Base-by-base conservation (phyloP, 2,888 invertebrate genomes). In the Dolomedes plantarius region DNA sequence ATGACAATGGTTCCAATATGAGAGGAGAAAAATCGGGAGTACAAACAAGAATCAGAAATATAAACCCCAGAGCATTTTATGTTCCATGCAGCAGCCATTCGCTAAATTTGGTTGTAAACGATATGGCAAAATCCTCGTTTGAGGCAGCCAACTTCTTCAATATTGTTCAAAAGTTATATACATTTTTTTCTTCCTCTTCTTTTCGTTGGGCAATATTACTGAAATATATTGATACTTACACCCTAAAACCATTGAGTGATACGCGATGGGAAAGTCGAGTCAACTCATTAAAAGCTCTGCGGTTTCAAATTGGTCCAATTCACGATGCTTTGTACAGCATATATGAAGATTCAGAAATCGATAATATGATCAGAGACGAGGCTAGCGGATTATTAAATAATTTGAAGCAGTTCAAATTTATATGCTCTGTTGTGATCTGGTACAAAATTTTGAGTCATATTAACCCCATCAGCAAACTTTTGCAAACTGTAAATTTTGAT, bases 201-300 rank as follows among this genome's bases (percentile, higher is more conserved):
- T 64, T 64, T 23, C 32, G 62, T 27, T 74, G 74, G 74, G 64
- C 74, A 74, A 64, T 64, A 36, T 36, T 74, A 27, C n/a, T 64
- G 16, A 74, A 74, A 64, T 27, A 64, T 27, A 23, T 74, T 32
- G 39, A 74, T 36, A 27, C 19, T n/a, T 64, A 36, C 11, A 74
- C 50, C 1, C 27, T 74, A 36, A 73, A 74, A 62, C 74, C 62
- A 36, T 36, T 64, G 19, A 64, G 62, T 64, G 39, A 75, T 29
- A 75, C 29, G 7, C 16, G 75, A 41, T 71, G 41, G 71, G 71
- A 71, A 65, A 65, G 65, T 11, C 41, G 46, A 41, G 27, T 69
- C 27, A 23, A 69, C 2, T 13, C 69, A 16, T 16, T 69, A 69
- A 36, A 39, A 23, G 7, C 69, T 7, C 23, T 69, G 19, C 13